Evolutionary conservation across 2,113 vertebrate species (phyloP).

Genomic region (Benitochromis conjunctus): DNA sequence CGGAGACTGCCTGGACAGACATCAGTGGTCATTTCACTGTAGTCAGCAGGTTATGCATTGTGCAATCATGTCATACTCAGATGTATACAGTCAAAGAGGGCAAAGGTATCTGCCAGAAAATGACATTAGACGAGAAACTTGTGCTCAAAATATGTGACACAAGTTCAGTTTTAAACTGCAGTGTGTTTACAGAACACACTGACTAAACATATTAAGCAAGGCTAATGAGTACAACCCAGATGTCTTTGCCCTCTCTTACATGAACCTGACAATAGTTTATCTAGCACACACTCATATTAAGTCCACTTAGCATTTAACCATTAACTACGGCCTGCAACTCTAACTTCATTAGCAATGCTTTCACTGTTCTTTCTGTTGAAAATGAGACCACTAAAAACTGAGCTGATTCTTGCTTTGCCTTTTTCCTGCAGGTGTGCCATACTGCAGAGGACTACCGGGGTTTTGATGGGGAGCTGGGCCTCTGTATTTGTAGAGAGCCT

Average conservation of each 20-base stretch:
- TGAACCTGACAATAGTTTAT: conserved; percentile 20
- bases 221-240: conserved; percentile 17
- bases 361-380: neutral
- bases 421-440: conserved; percentile 77
- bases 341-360: neutral
- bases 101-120: conserved; percentile 16
- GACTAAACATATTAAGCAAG: conserved; percentile 1
- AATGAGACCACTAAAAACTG: neutral
- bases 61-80: neutral
- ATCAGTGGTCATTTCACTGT: conserved; percentile 81
- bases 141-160: neutral
- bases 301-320: conserved; percentile 34
- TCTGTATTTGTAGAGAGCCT: conserved; percentile 79
- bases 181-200: conserved; percentile 18
- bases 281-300: neutral
- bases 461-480: conserved; percentile 79
- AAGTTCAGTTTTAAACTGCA: neutral
- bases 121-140: neutral
- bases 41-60: conserved; percentile 73
- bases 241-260: conserved; percentile 39
- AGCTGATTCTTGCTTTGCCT: neutral
- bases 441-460: conserved; percentile 72
- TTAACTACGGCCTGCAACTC: neutral
- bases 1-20: conserved; percentile 77
- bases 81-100: conserved; percentile 9